These are phyloP conservation scores for Geococcyx californianus DNA, from an alignment of 2,113 vertebrate genomes.

Conservation along the genomic window DNA sequence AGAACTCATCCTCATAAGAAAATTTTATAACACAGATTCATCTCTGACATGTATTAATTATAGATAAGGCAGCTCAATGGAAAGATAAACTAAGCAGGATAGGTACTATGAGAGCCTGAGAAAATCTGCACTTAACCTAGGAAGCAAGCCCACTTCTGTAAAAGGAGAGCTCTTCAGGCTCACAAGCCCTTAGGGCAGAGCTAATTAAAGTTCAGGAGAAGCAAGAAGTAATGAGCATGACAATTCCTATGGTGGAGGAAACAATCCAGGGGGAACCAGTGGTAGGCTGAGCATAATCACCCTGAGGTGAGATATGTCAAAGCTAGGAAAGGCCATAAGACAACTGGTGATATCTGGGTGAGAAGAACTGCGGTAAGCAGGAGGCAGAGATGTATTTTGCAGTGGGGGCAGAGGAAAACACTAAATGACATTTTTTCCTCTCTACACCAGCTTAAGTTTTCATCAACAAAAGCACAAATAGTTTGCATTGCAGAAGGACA, in stretches of 20 bases:
- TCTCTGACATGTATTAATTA: constrained; percentile 30
- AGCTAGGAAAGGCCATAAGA: background rate
- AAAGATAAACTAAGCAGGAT: background rate
- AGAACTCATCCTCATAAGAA: background rate
- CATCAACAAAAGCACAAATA: background rate
- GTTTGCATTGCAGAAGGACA: background rate
- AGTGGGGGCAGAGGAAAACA: background rate
- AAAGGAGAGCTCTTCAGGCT: background rate
- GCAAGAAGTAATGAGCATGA: constrained; percentile 5
- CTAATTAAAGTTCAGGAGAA: constrained; percentile 42
- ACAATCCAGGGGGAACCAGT: background rate
- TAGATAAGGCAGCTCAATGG: background rate
- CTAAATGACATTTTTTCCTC: background rate
- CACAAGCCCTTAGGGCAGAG: background rate
- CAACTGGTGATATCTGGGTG: background rate
- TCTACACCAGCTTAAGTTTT: background rate
- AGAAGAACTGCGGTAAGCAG: background rate
- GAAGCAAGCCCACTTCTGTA: background rate
- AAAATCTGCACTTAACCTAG: background rate
- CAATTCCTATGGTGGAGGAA: background rate
- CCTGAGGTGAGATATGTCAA: background rate
- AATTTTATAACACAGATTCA: constrained; percentile 27
- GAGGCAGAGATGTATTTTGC: background rate
- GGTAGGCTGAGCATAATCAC: background rate
- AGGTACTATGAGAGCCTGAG: background rate